A percentile compares a stretch with the other conserved stretches of the same genome.
phyloP scores from a whole-genome alignment of 2,113 vertebrate genomes.

The Anarhynchus alexandrinus region DNA sequence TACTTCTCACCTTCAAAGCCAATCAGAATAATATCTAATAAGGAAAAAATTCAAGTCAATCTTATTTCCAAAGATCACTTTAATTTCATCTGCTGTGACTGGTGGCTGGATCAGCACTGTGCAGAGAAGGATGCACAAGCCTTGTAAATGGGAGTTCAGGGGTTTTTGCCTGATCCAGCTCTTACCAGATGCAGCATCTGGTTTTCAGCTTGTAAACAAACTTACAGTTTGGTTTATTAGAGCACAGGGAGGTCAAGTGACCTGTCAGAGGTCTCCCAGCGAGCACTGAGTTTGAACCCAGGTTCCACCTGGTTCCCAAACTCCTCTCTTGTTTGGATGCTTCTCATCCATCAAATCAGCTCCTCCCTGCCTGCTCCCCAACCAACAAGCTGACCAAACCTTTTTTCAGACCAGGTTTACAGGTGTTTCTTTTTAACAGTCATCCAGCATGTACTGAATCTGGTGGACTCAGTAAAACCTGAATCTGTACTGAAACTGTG shows the following conservation, averaged over 20 bases:
- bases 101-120: background rate
- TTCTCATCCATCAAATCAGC: background rate
- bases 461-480: background rate
- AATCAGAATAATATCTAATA: background rate
- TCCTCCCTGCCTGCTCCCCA: background rate
- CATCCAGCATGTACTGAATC: background rate
- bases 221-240: background rate
- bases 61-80: background rate
- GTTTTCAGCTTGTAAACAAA: slow-evolving; percentile 27
- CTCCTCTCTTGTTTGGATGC: background rate
- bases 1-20: background rate
- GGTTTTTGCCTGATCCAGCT: background rate
- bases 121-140: background rate
- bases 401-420: background rate
- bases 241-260: background rate
- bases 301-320: background rate
- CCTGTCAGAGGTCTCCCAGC: background rate
- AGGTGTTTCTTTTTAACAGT: background rate
- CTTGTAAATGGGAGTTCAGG: background rate
- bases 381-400: fast-evolving
- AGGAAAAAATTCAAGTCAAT: background rate
- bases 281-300: background rate
- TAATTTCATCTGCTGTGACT: background rate
- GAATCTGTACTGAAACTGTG: background rate
- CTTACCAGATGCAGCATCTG: background rate